Percentiles rank a stretch among this genome's conserved stretches.
Evolutionary conservation across 2,113 vertebrate genomes (phyloP).

Genomic region (Felis chaus): DNA sequence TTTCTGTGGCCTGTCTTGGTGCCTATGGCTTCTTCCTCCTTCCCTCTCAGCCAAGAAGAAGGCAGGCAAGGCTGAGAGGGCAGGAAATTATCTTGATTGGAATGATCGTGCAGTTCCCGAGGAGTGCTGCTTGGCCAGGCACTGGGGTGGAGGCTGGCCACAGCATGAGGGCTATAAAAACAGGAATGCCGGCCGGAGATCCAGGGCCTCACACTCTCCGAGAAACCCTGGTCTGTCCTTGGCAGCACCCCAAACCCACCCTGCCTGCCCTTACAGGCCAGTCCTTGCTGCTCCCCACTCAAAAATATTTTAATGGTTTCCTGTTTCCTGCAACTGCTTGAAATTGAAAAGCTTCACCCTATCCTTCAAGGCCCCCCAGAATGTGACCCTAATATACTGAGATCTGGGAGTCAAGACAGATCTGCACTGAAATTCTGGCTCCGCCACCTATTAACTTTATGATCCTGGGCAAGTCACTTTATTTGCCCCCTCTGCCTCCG

Average conservation of each 20-base stretch:
- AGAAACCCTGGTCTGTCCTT: constrained; percentile 68
- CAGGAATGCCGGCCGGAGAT: constrained; percentile 44
- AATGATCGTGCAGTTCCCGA: constrained; percentile 50
- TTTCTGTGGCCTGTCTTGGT: neutral
- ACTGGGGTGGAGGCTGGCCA: constrained; percentile 47
- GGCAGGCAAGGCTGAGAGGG: constrained; percentile 20
- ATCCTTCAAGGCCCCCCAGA: neutral
- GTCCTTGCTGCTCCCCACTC: constrained; percentile 60
- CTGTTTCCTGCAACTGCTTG: constrained; percentile 65
- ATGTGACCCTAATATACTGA: neutral
- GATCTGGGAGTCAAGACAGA: neutral
- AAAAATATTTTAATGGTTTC: constrained; percentile 74
- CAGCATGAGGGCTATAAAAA: constrained; percentile 59
- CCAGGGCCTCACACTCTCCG: constrained; percentile 56
- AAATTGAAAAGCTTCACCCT: constrained; percentile 45
- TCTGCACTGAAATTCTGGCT: constrained; percentile 37
- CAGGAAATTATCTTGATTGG: constrained; percentile 57
- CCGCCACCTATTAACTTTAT: neutral
- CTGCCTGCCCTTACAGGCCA: constrained; percentile 50
- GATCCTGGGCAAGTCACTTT: neutral
- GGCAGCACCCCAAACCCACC: constrained; percentile 73
- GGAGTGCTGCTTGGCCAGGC: constrained; percentile 10
- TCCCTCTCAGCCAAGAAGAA: constrained; percentile 28
- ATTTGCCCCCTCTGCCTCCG: neutral
- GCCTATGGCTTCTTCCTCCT: neutral